Evolutionary conservation across 2,888 invertebrate genomes (phyloP).

Genomic region (Helobdella robusta): DNA sequence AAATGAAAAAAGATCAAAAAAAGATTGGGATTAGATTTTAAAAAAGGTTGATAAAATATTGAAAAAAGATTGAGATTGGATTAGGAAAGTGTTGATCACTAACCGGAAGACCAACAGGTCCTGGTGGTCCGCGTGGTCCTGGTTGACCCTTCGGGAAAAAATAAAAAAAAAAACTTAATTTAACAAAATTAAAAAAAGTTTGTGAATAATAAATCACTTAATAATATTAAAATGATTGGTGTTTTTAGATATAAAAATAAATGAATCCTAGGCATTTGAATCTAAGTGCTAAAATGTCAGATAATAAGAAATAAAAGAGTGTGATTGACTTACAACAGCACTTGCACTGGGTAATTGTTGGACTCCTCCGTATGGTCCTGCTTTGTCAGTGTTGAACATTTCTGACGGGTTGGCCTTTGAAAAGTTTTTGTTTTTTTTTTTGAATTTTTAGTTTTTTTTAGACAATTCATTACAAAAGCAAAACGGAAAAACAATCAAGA

Average conservation of each 20-base stretch:
- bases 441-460: too few relatives aligned
- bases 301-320: too few relatives aligned
- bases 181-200: not conserved
- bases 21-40: not conserved
- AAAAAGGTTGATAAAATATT: not conserved
- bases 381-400: constrained; percentile 14
- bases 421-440: too few relatives aligned
- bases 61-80: not conserved
- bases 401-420: too few relatives aligned
- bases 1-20: not conserved
- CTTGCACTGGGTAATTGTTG: not conserved
- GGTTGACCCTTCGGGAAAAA: constrained; percentile 20
- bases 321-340: too few relatives aligned
- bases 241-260: not conserved
- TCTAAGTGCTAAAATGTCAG: not conserved
- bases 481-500: too few relatives aligned
- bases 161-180: not conserved
- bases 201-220: not conserved
- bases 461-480: too few relatives aligned
- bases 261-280: not conserved
- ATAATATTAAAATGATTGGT: not conserved
- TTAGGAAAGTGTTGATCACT: not conserved
- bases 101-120: constrained; percentile 29
- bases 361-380: constrained; percentile 9
- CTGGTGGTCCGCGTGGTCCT: constrained; percentile 31